Conservation (phyloP, 2,113 vertebrate genomes). For the Chaenogobius annularis region DNA sequence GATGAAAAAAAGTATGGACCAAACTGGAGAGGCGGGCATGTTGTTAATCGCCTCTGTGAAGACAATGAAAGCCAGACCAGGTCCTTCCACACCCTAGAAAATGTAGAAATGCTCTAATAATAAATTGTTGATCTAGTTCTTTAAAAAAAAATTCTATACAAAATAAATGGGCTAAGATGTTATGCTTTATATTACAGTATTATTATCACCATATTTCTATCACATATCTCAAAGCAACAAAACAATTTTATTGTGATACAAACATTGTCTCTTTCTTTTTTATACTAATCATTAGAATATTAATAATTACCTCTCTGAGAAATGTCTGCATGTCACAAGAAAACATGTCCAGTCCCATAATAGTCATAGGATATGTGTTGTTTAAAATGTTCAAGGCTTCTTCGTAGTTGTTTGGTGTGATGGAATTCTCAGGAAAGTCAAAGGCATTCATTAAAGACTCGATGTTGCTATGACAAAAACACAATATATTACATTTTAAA, state of each 20-base stretch:
- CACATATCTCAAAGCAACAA: too few species aligned
- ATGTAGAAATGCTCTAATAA: neutral
- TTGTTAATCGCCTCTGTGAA: slow-evolving; percentile 93
- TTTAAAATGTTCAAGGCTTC: neutral
- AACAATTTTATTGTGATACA: too few species aligned
- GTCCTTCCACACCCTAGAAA: slow-evolving; percentile 88
- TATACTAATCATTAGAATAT: too few species aligned
- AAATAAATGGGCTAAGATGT: too few species aligned
- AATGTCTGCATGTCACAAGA: slow-evolving; percentile 58
- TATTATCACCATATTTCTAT: too few species aligned
- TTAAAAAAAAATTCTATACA: too few species aligned
- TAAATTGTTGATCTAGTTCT: too few species aligned
- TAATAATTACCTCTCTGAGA: slow-evolving; percentile 53
- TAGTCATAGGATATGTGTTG: slow-evolving; percentile 12
- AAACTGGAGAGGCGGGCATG: slow-evolving; percentile 86
- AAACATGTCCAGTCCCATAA: slow-evolving; percentile 50
- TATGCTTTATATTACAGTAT: too few species aligned
- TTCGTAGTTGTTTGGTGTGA: neutral
- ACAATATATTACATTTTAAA: too few species aligned
- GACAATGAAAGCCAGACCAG: slow-evolving; percentile 91
- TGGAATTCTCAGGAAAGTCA: neutral
- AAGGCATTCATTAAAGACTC: neutral
- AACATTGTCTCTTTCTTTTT: too few species aligned
- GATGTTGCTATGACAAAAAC: neutral
- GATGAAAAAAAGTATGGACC: slow-evolving; percentile 91